These are phyloP conservation scores for Petromus typicus DNA, from an alignment of 2,113 vertebrate genomes.

Conservation along the genomic window DNA sequence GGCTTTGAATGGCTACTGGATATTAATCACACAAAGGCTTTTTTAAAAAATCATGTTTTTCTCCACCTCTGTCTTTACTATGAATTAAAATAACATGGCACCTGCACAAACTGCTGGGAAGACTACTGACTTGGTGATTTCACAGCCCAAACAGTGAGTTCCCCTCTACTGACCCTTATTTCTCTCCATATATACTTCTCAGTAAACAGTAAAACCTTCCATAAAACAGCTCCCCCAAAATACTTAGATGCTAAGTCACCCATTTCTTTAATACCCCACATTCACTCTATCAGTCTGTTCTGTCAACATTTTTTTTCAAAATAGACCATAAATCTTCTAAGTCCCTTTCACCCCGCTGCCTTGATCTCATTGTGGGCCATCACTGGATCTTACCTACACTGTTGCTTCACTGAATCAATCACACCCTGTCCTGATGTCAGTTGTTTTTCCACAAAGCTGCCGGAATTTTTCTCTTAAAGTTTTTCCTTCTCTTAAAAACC, in stretches of 20 bases:
- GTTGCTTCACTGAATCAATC: background rate
- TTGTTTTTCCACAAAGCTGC: background rate
- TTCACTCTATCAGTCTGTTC: background rate
- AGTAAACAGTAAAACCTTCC: background rate
- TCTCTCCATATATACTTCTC: background rate
- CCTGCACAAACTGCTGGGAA: background rate
- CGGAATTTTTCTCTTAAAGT: background rate
- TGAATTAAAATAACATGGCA: background rate
- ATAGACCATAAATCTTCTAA: background rate
- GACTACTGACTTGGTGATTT: background rate
- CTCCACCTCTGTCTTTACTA: background rate
- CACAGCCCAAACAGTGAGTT: background rate
- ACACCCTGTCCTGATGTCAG: background rate
- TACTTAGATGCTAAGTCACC: background rate
- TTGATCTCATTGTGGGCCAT: background rate
- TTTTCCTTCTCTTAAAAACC: background rate
- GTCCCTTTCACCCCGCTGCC: background rate
- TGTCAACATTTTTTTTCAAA: slow-evolving; percentile 14
- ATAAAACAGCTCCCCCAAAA: background rate
- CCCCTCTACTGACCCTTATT: background rate
- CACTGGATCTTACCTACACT: background rate
- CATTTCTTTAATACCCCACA: background rate
- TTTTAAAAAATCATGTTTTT: background rate
- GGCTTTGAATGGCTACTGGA: background rate
- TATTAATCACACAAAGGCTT: background rate